Evolutionary conservation across 2,888 invertebrate genomes (phyloP), one percentile per base, ranked within the genome.

Genomic region (Lymantria dispar): DNA sequence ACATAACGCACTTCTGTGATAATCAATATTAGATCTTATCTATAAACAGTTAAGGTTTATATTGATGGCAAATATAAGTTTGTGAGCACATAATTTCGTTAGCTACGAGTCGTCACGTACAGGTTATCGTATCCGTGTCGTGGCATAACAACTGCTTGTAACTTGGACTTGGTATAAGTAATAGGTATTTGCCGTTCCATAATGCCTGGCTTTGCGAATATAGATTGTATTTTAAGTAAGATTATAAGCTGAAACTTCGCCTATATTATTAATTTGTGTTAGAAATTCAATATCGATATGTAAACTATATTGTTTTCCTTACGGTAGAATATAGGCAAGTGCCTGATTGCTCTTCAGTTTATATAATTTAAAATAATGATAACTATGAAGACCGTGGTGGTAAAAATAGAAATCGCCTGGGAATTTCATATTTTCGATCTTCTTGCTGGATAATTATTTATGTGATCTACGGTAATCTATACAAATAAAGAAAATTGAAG

Each of bases 71-170:
- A 47, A 54, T 38, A 43, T 47, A 61, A 48, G 50, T 58, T 68
- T 47, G 69, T 36, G 9, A 31, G 45, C 47, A 52, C 58, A 62
- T 76, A 74, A 78, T 76, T 75, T 74, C 55, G 68, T 69, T 68
- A 70, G 72, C 70, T 70, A 74, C 64, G 72, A 69, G 71, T 64
- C 62, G 73, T 78, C 79, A 79, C 79, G 79, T 79, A 60, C 75
- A 59, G 58, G 67, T 67, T 70, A 75, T 72, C 66, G 68, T 59
- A 64, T 64, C 64, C 79, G 78, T 79, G 79, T 72, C 68, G 58
- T 47, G 58, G 79, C 76, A 80, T 80, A 80, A 80, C 78, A 74
- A 75, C 70, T 64, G 64, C 70, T 60, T 69, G 75, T 70, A 72
- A 76, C 74, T 72, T 70, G 64, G 69, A 68, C 62, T 62, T 53